phyloP scores from a whole-genome alignment of 1,140 invertebrate genomes.

The Pogonognathellus flavescens region DNA sequence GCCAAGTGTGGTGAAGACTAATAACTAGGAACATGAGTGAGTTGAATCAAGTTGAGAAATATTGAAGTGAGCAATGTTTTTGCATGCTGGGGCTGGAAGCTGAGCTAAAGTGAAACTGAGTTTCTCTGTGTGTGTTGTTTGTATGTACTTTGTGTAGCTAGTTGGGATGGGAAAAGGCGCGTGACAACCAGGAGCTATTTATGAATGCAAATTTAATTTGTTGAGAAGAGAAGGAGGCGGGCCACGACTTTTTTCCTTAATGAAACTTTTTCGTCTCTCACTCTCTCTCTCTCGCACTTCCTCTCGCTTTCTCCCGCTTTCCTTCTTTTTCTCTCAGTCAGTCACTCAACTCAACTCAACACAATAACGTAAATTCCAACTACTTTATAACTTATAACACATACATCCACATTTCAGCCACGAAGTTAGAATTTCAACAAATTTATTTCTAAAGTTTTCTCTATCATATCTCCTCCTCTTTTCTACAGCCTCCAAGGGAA shows the following conservation, averaged over 20 bases:
- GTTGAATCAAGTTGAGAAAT: not conserved
- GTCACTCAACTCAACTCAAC: slow-evolving; percentile 23
- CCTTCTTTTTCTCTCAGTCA: not conserved
- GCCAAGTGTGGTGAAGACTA: not conserved
- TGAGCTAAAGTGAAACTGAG: not conserved
- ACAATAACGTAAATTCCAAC: slow-evolving; percentile 14
- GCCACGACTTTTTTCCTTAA: slow-evolving; percentile 31
- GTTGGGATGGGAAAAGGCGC: slow-evolving; percentile 16
- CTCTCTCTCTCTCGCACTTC: not conserved
- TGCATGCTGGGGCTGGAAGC: not conserved
- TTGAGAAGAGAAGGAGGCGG: slow-evolving; percentile 37
- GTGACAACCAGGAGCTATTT: slow-evolving; percentile 61
- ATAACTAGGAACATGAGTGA: not conserved
- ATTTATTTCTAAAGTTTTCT: slow-evolving; percentile 21
- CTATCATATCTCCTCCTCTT: slow-evolving; percentile 15
- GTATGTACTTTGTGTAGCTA: not conserved
- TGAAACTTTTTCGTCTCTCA: slow-evolving; percentile 48
- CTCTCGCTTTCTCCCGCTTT: not conserved
- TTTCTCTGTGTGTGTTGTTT: not conserved
- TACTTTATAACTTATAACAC: slow-evolving; percentile 14
- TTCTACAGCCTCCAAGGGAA: not conserved
- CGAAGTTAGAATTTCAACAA: slow-evolving; percentile 25
- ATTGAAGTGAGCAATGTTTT: not conserved
- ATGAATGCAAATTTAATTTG: slow-evolving; percentile 64
- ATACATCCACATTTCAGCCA: slow-evolving; percentile 28